phyloP scores from a whole-genome alignment of 2,113 vertebrate species.

The Malurus cyaneus region DNA sequence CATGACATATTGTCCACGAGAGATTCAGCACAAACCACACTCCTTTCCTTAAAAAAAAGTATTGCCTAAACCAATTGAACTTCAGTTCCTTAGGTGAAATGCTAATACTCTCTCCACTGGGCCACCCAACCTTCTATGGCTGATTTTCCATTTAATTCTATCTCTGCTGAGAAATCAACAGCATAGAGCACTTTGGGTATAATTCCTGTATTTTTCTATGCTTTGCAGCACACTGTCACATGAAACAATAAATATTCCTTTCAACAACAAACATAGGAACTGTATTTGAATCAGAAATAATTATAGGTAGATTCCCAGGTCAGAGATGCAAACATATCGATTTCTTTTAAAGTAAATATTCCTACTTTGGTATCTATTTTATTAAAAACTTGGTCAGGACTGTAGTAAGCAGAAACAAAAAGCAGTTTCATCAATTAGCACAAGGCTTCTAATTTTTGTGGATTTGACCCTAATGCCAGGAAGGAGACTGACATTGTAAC shows the following conservation, averaged over 20 bases:
- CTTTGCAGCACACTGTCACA: background rate
- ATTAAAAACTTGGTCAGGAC: background rate
- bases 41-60: background rate
- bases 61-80: constrained; percentile 11
- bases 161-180: background rate
- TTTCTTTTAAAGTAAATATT: background rate
- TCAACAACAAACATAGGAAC: background rate
- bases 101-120: background rate
- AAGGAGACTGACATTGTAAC: background rate
- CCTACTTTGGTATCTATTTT: background rate
- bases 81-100: constrained; percentile 33
- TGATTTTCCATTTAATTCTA: background rate
- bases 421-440: background rate
- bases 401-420: background rate
- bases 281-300: background rate
- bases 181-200: background rate
- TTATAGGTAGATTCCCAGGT: background rate
- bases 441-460: background rate
- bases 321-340: background rate
- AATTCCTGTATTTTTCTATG: background rate
- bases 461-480: background rate
- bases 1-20: background rate
- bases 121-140: background rate
- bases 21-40: constrained; percentile 16
- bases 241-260: background rate